Evolutionary conservation across 2,888 invertebrate genomes (phyloP).

Genomic region (Stomorhina lunata): DNA sequence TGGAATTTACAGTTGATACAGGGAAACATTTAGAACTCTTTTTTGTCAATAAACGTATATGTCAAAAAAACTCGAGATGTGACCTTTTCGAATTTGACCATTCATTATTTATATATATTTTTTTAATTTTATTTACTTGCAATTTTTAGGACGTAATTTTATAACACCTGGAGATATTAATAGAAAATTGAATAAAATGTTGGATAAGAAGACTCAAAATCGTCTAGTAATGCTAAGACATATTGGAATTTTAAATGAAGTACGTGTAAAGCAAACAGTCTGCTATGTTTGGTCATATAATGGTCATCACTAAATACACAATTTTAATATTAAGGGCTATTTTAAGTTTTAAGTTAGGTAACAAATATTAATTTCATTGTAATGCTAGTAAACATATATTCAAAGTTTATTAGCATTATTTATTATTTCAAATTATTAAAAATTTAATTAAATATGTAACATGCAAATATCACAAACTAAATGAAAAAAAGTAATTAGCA

Average conservation of each 20-base stretch:
- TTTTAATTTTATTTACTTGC: too few relatives aligned
- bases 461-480: neutral
- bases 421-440: too few relatives aligned
- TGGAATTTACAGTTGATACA: too few relatives aligned
- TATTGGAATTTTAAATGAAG: conserved; percentile 71
- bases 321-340: neutral
- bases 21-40: too few relatives aligned
- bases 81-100: too few relatives aligned
- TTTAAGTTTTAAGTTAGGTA: too few relatives aligned
- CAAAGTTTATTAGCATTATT: neutral
- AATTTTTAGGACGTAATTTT: conserved; percentile 71
- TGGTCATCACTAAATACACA: conserved; percentile 12
- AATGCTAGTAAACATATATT: neutral
- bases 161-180: conserved; percentile 74
- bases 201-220: conserved; percentile 72
- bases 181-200: conserved; percentile 70
- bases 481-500: neutral
- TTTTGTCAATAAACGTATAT: too few relatives aligned
- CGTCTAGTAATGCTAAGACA: conserved; percentile 73
- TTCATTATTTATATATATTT: too few relatives aligned
- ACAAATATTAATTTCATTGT: neutral
- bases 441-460: neutral
- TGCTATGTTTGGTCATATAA: conserved; percentile 71
- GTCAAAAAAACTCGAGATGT: too few relatives aligned
- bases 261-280: conserved; percentile 70